Conservation (phyloP, 2,113 vertebrate genomes). For the Tretioscincus oriximinensis region DNA sequence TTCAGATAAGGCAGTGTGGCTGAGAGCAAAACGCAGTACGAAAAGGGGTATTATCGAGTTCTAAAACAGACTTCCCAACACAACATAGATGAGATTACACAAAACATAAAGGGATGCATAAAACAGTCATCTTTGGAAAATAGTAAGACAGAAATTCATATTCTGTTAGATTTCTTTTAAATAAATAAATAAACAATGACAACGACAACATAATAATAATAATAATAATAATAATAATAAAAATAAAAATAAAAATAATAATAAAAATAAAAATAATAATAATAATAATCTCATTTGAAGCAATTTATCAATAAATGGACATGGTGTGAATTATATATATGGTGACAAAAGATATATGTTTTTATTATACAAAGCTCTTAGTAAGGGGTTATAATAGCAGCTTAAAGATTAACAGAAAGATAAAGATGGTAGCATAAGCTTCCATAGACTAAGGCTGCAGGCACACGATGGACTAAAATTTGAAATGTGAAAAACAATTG, state of each 20-base stretch:
- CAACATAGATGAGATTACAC: neutral
- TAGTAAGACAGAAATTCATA: neutral
- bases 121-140: neutral
- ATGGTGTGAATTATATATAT: neutral
- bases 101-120: neutral
- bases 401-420: too few relatives aligned
- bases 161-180: neutral
- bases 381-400: too few relatives aligned
- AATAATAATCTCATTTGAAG: neutral
- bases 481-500: too few relatives aligned
- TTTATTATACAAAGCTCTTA: neutral
- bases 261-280: too few relatives aligned
- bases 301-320: neutral
- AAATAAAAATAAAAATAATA: too few relatives aligned
- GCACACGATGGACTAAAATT: too few relatives aligned
- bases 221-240: too few relatives aligned
- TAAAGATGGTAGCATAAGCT: too few relatives aligned
- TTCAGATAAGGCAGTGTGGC: neutral
- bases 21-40: neutral
- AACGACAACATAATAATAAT: too few relatives aligned
- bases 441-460: too few relatives aligned
- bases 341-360: neutral
- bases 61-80: conserved; percentile 14
- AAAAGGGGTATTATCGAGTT: neutral
- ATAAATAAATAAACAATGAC: too few relatives aligned